A percentile compares a stretch with the other conserved stretches of the same genome.
These are phyloP conservation scores for Nephrotoma flavescens DNA, from an alignment of 2,888 invertebrate genomes.

Conservation along the genomic window DNA sequence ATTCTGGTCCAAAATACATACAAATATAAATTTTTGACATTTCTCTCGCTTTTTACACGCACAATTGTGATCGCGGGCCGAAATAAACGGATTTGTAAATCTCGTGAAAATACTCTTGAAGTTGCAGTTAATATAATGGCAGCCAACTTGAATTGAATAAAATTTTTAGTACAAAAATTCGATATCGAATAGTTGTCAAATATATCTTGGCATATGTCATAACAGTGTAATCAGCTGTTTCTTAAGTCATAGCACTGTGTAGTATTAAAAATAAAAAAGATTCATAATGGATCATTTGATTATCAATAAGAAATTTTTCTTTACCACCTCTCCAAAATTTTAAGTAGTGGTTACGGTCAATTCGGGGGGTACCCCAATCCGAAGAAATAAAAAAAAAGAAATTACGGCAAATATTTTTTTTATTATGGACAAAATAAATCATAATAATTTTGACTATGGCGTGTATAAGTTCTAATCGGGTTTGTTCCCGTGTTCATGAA, in stretches of 20 bases:
- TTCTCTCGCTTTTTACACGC: no score
- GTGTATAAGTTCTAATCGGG: constrained; percentile 68
- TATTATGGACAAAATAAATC: constrained; percentile 27
- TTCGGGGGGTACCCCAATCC: not conserved
- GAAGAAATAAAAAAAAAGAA: not conserved
- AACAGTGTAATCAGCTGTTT: not conserved
- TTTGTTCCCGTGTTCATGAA: constrained; percentile 70
- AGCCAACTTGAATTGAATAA: not conserved
- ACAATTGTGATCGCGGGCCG: no score
- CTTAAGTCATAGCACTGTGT: not conserved
- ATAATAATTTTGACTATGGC: constrained; percentile 68
- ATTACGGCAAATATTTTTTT: constrained; percentile 22
- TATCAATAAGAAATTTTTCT: not conserved
- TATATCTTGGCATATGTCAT: not conserved
- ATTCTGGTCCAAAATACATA: no score
- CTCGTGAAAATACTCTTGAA: not conserved
- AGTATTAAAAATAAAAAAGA: not conserved
- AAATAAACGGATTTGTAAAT: no score
- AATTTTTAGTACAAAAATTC: not conserved
- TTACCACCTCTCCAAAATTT: not conserved
- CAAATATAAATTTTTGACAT: no score
- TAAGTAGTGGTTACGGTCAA: not conserved
- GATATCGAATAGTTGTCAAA: not conserved
- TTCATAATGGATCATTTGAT: constrained; percentile 1
- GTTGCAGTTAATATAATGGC: not conserved